phyloP scores from a whole-genome alignment of 2,888 invertebrate genomes.

The Aricia artaxerxes region DNA sequence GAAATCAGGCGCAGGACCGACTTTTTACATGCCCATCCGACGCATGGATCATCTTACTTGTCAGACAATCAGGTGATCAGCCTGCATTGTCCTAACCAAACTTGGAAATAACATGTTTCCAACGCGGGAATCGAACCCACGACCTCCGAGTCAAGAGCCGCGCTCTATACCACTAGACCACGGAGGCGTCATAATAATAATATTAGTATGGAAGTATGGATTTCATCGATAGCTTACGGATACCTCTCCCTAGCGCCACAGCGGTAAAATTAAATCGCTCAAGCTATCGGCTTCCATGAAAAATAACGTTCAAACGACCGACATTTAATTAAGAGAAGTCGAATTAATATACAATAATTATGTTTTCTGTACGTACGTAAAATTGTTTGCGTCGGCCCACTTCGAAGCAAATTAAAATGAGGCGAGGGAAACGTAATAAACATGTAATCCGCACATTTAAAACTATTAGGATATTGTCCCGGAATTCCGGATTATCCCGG shows the following conservation, averaged over 20 bases:
- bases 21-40: too few species aligned
- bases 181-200: too few species aligned
- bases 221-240: not conserved
- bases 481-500: constrained; percentile 4
- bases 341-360: not conserved
- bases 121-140: too few species aligned
- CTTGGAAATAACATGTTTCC: too few species aligned
- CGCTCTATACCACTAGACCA: too few species aligned
- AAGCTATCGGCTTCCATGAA: constrained; percentile 67
- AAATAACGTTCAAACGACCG: constrained; percentile 49
- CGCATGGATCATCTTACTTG: too few species aligned
- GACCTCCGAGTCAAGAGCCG: too few species aligned
- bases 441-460: not conserved
- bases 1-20: too few species aligned
- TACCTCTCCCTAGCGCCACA: constrained; percentile 48
- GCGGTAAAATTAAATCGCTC: constrained; percentile 67
- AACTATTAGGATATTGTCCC: not conserved
- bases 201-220: too few species aligned
- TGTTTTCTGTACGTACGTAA: not conserved
- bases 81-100: too few species aligned
- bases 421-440: not conserved
- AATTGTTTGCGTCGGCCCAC: not conserved
- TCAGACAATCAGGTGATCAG: too few species aligned
- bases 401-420: not conserved
- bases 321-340: constrained; percentile 36